Conservation (phyloP, 1,140 invertebrate genomes). For the Bombus polaris region DNA sequence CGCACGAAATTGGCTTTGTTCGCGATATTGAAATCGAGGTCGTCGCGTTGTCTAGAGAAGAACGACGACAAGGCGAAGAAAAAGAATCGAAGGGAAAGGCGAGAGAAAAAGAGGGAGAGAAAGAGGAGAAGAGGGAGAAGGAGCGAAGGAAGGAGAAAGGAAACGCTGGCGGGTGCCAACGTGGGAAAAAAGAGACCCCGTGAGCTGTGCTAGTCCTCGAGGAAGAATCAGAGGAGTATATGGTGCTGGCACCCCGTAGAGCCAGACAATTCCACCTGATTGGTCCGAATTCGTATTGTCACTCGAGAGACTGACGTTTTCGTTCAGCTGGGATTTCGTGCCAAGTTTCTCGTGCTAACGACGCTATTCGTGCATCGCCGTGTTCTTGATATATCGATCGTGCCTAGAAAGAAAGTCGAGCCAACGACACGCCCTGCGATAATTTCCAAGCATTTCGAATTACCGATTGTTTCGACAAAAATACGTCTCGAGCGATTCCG, state of each 20-base stretch:
- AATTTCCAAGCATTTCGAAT: slow-evolving; percentile 32
- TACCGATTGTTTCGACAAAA: neutral
- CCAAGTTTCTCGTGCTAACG: slow-evolving; percentile 66
- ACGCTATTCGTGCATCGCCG: slow-evolving; percentile 67
- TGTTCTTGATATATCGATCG: slow-evolving; percentile 67
- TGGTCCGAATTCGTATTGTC: slow-evolving; percentile 76
- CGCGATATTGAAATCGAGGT: slow-evolving; percentile 23
- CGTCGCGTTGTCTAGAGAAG: slow-evolving; percentile 1
- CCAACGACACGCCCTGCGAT: slow-evolving; percentile 37
- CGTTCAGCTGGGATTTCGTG: slow-evolving; percentile 64
- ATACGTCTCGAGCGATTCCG: neutral
- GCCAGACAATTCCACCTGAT: slow-evolving; percentile 80
- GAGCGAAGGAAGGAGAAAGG: slow-evolving; percentile 1
- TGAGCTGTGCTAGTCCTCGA: slow-evolving; percentile 12
- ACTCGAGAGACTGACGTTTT: slow-evolving; percentile 63
- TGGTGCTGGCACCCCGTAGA: slow-evolving; percentile 69
- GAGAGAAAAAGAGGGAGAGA: neutral
- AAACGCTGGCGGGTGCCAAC: slow-evolving; percentile 61
- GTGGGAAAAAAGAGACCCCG: slow-evolving; percentile 68
- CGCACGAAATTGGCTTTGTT: slow-evolving; percentile 53
- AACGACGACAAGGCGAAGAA: neutral
- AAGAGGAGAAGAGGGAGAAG: neutral
- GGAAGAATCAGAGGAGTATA: slow-evolving; percentile 51
- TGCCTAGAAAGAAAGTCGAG: slow-evolving; percentile 25
- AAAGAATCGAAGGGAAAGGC: neutral